Evolutionary conservation across 2,797 vertebrate genomes (phyloP).

Genomic region (Sebastes steindachneri): DNA sequence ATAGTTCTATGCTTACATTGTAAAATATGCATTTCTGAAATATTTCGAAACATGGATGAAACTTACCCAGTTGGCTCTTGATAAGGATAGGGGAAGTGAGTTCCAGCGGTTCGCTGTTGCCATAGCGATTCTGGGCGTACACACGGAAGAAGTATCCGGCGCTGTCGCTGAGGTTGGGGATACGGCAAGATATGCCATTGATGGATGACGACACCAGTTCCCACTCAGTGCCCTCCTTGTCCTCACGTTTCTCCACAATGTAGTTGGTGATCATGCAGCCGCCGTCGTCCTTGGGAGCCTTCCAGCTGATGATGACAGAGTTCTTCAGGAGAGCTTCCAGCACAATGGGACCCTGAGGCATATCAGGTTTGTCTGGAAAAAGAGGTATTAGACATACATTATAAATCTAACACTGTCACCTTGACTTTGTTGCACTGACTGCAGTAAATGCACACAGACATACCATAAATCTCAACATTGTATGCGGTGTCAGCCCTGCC

Average conservation of each 20-base stretch:
- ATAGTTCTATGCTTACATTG: neutral
- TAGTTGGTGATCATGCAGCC: slow-evolving; percentile 97
- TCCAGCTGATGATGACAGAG: slow-evolving; percentile 98
- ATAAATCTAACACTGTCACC: neutral
- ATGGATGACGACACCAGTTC: slow-evolving; percentile 96
- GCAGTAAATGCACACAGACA: slow-evolving; percentile 10
- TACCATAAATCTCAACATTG: slow-evolving; percentile 97
- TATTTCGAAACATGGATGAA: neutral
- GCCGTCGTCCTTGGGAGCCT: slow-evolving; percentile 92
- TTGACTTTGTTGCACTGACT: neutral
- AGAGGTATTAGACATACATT: neutral
- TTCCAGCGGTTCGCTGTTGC: slow-evolving; percentile 93
- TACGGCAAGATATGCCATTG: slow-evolving; percentile 92
- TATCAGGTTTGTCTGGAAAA: slow-evolving; percentile 93
- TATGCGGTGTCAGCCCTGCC: slow-evolving; percentile 91
- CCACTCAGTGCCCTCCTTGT: slow-evolving; percentile 93
- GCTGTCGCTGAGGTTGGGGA: slow-evolving; percentile 93
- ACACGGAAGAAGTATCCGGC: slow-evolving; percentile 98
- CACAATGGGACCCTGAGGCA: slow-evolving; percentile 92
- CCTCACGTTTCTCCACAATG: slow-evolving; percentile 95
- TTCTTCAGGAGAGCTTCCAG: slow-evolving; percentile 97
- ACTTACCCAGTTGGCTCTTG: slow-evolving; percentile 97
- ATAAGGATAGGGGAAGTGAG: slow-evolving; percentile 91
- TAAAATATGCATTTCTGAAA: neutral
- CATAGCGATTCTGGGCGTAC: slow-evolving; percentile 96